phyloP scores from a whole-genome alignment of 2,797 vertebrate genomes.

The Acanthopagrus latus region DNA sequence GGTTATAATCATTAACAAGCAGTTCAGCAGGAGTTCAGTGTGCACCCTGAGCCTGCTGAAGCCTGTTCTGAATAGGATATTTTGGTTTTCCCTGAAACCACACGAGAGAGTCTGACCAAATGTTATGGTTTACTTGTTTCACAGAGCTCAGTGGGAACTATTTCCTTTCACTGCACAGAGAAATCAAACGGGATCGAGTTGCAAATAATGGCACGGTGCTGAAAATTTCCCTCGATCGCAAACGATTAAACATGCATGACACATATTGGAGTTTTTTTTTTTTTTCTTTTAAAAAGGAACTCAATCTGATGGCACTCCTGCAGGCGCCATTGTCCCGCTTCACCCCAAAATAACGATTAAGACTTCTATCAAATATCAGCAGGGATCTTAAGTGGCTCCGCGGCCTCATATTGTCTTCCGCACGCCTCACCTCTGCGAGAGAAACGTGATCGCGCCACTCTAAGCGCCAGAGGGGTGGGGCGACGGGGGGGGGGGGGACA shows the following conservation, averaged over 20 bases:
- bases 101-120: conserved; percentile 78
- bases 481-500: no score
- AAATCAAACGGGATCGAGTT: conserved; percentile 80
- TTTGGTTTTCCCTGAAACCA: conserved; percentile 77
- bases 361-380: conserved; percentile 81
- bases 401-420: conserved; percentile 72
- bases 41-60: conserved; percentile 65
- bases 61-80: conserved; percentile 70
- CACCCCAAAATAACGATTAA: conserved; percentile 83
- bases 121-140: conserved; percentile 81
- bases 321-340: conserved; percentile 77
- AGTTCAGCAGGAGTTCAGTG: conserved; percentile 84
- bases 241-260: conserved; percentile 66
- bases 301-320: conserved; percentile 56
- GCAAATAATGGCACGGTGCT: conserved; percentile 77
- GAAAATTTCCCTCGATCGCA: conserved; percentile 69
- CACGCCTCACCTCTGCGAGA: conserved; percentile 37
- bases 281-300: conserved; percentile 60
- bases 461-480: conserved; percentile 27
- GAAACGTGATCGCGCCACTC: conserved; percentile 75
- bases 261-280: conserved; percentile 47
- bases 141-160: conserved; percentile 74
- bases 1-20: conserved; percentile 84
- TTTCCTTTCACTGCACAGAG: conserved; percentile 71
- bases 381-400: conserved; percentile 74